Base-by-base conservation (phyloP, 2,797 vertebrate genomes). In the Peromyscus nudipes region DNA sequence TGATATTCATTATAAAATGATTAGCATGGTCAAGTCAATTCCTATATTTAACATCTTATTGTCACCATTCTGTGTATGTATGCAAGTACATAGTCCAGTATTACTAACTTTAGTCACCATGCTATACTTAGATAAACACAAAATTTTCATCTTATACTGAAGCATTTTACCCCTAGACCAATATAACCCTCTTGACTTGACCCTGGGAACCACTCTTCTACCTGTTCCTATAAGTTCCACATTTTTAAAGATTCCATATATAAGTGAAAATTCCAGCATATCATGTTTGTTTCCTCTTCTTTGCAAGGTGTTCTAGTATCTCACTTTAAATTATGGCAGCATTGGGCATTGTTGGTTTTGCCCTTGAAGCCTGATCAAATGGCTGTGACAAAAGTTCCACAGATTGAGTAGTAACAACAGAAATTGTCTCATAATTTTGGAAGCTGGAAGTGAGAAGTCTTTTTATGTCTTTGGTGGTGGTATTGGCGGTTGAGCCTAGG, bases 251-350 rank as follows among this genome's bases (percentile, higher is more conserved):
- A 57, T 60, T 49, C 52, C 16, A 40, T 40, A 79, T 77, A 40
- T 65, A 65, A 76, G 25, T 93, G 46, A 67, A 55, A 91, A 49
- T 86, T n/a, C 34, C n/a, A 69, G 27, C 34, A 55, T 21, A 80
- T 87, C 55, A 9, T 55, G 34, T 83, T 46, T 87, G 34, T 71
- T 91, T 80, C 43, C 55, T 73, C 71, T 80, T 73, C 40, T 86
- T 80, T 86, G 14, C 37, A 80, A 40, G 27, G 31, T 80, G 40
- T 43, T 19, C 40, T 69, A 43, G 65, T 19, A 71, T 57, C 34
- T 65, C 55, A 27, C 73, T 71, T 79, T 91, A 90, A 82, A 80
- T 73, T 86, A 62, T 95, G 40, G n/a, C 27, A 71, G 27, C 60
- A 21, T 80, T 86, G 76, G 49, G 60, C 27, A 52, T 52, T 62